Conservation (phyloP, 2,113 vertebrate genomes). For the Reinhardtius hippoglossoides region DNA sequence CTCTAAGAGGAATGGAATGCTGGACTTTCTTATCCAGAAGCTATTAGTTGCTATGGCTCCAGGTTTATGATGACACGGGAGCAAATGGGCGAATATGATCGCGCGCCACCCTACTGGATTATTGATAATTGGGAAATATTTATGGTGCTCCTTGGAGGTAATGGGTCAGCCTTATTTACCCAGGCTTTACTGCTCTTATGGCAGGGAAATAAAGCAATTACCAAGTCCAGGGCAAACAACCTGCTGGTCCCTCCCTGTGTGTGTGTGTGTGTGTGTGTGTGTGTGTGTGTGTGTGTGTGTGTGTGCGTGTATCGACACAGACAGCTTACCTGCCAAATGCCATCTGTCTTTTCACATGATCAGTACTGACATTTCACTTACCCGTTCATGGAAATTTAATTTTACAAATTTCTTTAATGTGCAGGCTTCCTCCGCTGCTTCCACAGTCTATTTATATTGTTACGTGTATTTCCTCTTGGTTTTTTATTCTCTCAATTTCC, state of each 20-base stretch:
- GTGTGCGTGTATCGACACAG: not conserved
- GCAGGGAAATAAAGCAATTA: slow-evolving; percentile 74
- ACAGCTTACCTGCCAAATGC: slow-evolving; percentile 40
- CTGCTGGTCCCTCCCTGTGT: slow-evolving; percentile 25
- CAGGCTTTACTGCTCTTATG: slow-evolving; percentile 73
- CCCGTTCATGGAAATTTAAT: slow-evolving; percentile 19
- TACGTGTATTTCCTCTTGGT: not conserved
- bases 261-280: slow-evolving; percentile 7
- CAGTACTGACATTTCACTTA: slow-evolving; percentile 3
- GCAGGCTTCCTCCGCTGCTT: not conserved
- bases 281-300: no score
- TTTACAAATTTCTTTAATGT: slow-evolving; percentile 19
- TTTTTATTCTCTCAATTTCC: not conserved
- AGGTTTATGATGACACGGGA: slow-evolving; percentile 49
- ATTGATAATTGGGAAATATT: slow-evolving; percentile 78
- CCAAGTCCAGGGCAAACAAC: slow-evolving; percentile 53
- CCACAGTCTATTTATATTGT: not conserved
- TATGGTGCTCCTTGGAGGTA: slow-evolving; percentile 62
- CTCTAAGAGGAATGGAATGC: slow-evolving; percentile 62
- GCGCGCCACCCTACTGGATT: slow-evolving; percentile 57
- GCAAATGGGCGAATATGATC: slow-evolving; percentile 33
- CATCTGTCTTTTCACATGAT: slow-evolving; percentile 37
- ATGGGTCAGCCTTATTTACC: slow-evolving; percentile 71
- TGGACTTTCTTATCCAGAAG: slow-evolving; percentile 54
- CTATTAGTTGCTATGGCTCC: slow-evolving; percentile 55